Evolutionary conservation across 2,888 invertebrate genomes (phyloP).

Genomic region (Camptogramma bilineatum): DNA sequence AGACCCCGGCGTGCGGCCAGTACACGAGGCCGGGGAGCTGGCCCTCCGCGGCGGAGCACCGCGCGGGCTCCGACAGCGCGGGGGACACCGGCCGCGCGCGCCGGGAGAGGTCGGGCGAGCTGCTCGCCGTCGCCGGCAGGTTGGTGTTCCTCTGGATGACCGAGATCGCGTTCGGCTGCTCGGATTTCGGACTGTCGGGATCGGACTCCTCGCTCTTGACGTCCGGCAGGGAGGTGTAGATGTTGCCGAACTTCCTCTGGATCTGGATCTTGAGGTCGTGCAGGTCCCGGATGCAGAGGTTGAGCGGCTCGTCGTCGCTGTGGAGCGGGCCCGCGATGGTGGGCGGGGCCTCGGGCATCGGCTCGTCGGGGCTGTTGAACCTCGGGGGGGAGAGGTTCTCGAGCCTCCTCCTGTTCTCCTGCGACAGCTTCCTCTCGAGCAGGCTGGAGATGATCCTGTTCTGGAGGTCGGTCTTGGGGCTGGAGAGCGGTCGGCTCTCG

Average conservation of each 20-base stretch:
- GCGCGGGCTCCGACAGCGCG: conserved; percentile 73
- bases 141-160: conserved; percentile 79
- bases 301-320: conserved; percentile 90
- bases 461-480: conserved; percentile 87
- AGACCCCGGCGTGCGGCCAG: conserved; percentile 89
- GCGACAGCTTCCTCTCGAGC: conserved; percentile 88
- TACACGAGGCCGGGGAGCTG: conserved; percentile 86
- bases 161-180: conserved; percentile 77
- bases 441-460: conserved; percentile 89
- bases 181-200: conserved; percentile 75
- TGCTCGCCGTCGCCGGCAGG: conserved; percentile 70
- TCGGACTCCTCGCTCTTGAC: conserved; percentile 87
- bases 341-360: conserved; percentile 69
- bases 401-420: conserved; percentile 85
- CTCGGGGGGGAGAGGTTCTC: conserved; percentile 67
- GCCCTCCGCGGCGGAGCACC: conserved; percentile 64
- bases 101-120: conserved; percentile 74
- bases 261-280: conserved; percentile 88
- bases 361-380: conserved; percentile 68
- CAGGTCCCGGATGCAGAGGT: conserved; percentile 92
- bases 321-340: conserved; percentile 67
- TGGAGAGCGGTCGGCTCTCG: conserved; percentile 50
- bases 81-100: conserved; percentile 65
- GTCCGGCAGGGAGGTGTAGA: conserved; percentile 84
- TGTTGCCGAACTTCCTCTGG: conserved; percentile 86